Conservation (phyloP, 2,888 invertebrate genomes). For the Eremobia ochroleuca region DNA sequence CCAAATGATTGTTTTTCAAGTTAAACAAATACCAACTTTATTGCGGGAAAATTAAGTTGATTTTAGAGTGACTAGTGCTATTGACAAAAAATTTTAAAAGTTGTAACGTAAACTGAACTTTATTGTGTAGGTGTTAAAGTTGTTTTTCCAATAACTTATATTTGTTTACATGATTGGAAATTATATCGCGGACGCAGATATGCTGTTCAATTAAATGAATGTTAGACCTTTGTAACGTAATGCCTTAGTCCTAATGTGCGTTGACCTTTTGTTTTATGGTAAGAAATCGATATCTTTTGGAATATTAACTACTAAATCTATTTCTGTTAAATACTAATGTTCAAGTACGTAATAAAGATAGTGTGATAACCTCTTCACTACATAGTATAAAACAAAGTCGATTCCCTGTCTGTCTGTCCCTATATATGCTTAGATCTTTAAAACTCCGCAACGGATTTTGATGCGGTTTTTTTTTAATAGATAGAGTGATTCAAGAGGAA, state of each 20-base stretch:
- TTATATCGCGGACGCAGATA: background rate
- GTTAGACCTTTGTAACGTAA: background rate
- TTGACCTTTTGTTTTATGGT: background rate
- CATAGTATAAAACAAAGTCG: no score
- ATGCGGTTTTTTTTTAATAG: no score
- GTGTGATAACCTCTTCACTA: background rate
- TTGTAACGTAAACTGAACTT: background rate
- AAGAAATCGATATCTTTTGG: background rate
- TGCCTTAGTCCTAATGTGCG: background rate
- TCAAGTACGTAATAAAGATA: background rate
- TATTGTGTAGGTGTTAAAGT: background rate
- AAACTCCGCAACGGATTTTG: no score
- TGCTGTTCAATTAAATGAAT: background rate
- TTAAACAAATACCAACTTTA: background rate
- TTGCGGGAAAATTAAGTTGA: background rate
- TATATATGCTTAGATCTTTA: no score
- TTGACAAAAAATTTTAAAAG: background rate
- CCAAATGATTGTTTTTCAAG: background rate
- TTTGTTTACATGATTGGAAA: background rate
- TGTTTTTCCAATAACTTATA: background rate
- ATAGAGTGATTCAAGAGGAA: no score
- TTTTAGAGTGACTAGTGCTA: background rate
- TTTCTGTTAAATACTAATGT: background rate
- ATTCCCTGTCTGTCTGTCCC: no score
- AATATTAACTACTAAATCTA: background rate